A percentile compares a stretch with the other conserved stretches of the same genome.
phyloP scores from a whole-genome alignment of 2,888 invertebrate species.

The Alloplasta piceator region DNA sequence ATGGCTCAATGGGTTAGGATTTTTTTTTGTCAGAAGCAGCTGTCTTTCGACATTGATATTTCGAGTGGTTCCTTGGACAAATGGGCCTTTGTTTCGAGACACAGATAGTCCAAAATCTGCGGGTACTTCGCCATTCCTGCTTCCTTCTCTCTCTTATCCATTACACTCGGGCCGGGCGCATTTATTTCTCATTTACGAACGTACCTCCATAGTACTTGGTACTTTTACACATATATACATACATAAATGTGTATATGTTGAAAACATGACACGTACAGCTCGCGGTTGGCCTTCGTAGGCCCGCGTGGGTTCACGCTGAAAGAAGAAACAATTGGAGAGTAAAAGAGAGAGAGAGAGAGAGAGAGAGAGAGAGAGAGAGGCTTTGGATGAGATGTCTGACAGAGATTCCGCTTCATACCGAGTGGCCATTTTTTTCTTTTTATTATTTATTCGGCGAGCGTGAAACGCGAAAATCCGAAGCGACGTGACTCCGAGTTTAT shows the following conservation, averaged over 20 bases:
- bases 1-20: too few relatives aligned
- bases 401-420: constrained; percentile 60
- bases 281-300: constrained; percentile 61
- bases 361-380: constrained; percentile 28
- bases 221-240: constrained; percentile 1
- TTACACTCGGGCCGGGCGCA: constrained; percentile 28
- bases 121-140: constrained; percentile 57
- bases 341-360: constrained; percentile 17
- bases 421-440: constrained; percentile 39
- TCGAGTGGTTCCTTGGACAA: background rate
- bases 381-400: constrained; percentile 58
- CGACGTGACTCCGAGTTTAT: constrained; percentile 51
- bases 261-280: constrained; percentile 58
- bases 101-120: constrained; percentile 51
- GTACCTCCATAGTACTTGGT: constrained; percentile 21
- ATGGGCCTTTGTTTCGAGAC: constrained; percentile 27
- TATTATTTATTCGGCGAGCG: constrained; percentile 62
- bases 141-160: constrained; percentile 33
- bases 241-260: background rate
- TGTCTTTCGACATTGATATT: constrained; percentile 25
- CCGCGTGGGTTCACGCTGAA: constrained; percentile 59
- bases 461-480: constrained; percentile 58
- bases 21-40: background rate
- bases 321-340: constrained; percentile 11
- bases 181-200: constrained; percentile 29